Percentiles rank a stretch among this genome's conserved stretches.
Evolutionary conservation across 2,113 vertebrate species (phyloP).

Genomic region (Excalfactoria chinensis): DNA sequence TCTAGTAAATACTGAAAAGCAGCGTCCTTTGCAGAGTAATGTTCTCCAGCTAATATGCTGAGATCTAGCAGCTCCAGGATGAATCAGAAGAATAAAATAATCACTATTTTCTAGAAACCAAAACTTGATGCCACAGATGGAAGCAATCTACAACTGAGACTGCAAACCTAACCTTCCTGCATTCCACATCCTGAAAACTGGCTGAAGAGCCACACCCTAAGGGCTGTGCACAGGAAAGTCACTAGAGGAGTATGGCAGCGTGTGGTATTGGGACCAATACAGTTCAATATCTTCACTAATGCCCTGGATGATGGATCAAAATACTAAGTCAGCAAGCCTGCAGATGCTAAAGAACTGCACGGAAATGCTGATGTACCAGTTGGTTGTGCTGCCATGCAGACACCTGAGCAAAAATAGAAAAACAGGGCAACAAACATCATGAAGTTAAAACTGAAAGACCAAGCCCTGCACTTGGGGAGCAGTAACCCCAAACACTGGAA

Average conservation of each 20-base stretch:
- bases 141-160: neutral
- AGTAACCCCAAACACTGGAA: neutral
- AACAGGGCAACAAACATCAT: rapidly evolving
- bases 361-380: rapidly evolving
- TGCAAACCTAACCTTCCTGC: rapidly evolving
- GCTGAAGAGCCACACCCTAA: neutral
- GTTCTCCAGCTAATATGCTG: neutral
- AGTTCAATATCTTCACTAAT: neutral
- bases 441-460: neutral
- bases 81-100: neutral
- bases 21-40: neutral
- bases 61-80: neutral
- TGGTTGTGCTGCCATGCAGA: neutral
- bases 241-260: too few relatives aligned
- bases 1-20: neutral
- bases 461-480: neutral
- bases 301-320: neutral
- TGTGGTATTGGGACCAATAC: neutral
- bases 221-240: neutral
- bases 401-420: neutral
- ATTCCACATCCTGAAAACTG: neutral
- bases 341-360: neutral
- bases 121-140: neutral
- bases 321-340: neutral
- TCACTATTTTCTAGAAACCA: neutral